Conservation (phyloP, 2,797 vertebrate species). For the Paguma larvata region DNA sequence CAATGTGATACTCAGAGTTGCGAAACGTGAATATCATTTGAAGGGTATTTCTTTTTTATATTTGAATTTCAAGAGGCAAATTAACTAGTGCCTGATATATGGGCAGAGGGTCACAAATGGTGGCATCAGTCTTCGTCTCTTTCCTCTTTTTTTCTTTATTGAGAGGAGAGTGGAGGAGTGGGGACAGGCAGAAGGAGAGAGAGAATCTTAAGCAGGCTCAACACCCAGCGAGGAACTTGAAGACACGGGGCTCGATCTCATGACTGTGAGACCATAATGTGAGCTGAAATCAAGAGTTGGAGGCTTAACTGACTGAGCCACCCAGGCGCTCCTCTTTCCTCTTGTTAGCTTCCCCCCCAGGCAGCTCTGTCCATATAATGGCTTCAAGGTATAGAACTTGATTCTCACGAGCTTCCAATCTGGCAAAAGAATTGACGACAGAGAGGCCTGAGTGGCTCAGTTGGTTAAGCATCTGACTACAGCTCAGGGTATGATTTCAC, state of each 20-base stretch:
- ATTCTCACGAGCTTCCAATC: neutral
- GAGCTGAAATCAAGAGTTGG: no score
- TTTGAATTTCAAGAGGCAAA: slow-evolving; percentile 6
- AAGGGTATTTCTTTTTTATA: neutral
- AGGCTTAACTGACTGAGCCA: no score
- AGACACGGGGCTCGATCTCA: no score
- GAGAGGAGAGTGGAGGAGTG: no score
- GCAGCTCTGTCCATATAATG: neutral
- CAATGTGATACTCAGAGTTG: neutral
- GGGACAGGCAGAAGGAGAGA: no score
- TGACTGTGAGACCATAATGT: no score
- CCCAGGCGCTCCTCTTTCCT: no score
- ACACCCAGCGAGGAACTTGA: no score
- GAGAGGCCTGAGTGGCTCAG: neutral
- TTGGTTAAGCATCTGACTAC: no score
- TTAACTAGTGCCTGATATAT: accelerated
- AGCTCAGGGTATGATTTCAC: no score
- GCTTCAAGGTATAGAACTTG: neutral
- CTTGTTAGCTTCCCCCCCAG: neutral
- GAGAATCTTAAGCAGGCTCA: no score
- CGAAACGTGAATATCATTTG: neutral
- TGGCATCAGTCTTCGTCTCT: neutral
- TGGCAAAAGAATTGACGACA: neutral
- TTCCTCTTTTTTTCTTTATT: no score
- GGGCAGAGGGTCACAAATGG: neutral